These are phyloP conservation scores for Lycocorax pyrrhopterus DNA, from an alignment of 2,113 vertebrate species.

Conservation along the genomic window DNA sequence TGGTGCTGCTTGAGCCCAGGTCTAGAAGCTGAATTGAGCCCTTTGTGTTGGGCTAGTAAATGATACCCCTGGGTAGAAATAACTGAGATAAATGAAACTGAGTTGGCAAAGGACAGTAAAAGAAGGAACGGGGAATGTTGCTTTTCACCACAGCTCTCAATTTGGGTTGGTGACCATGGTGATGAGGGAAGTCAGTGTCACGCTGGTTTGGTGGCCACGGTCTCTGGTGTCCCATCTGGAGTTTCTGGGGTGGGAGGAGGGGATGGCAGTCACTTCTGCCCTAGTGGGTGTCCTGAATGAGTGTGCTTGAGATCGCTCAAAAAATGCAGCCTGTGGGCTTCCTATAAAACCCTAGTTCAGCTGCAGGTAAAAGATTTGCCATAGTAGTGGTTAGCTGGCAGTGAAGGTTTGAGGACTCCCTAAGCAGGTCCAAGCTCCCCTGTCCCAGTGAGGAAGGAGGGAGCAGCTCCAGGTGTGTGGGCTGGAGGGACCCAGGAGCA, in stretches of 20 bases:
- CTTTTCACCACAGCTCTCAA: background rate
- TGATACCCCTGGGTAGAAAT: conserved; percentile 41
- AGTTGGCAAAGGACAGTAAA: background rate
- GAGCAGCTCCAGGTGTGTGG: background rate
- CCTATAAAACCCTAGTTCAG: background rate
- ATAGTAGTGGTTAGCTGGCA: background rate
- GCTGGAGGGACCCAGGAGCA: background rate
- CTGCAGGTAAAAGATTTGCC: background rate
- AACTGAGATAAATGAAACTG: background rate
- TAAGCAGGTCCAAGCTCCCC: background rate
- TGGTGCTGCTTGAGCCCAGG: background rate
- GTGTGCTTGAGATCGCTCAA: background rate
- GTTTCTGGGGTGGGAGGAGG: background rate
- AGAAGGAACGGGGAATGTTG: conserved; percentile 8
- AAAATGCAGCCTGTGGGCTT: background rate
- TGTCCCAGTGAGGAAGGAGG: background rate
- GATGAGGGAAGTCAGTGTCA: background rate
- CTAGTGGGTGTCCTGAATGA: background rate
- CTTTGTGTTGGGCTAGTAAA: conserved; percentile 34
- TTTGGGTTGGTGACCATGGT: background rate
- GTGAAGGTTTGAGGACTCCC: background rate
- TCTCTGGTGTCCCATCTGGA: background rate
- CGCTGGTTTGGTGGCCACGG: background rate
- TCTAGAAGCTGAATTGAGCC: background rate
- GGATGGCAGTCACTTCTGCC: background rate